Base-by-base conservation (phyloP, 2,888 invertebrate species). In the Julus scanicus region DNA sequence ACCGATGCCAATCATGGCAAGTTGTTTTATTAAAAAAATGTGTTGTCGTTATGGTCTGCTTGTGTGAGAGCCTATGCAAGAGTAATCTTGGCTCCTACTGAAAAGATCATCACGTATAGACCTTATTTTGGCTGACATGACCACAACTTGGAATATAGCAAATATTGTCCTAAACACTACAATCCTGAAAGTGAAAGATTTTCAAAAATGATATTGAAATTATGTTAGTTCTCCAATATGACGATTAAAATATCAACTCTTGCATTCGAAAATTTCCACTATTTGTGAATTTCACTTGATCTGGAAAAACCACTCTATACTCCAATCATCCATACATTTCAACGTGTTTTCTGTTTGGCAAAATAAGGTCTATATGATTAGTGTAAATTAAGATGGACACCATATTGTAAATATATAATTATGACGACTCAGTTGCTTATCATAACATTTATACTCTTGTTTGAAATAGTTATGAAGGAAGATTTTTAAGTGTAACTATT, bases 361-460 rank as follows among this genome's bases (percentile, higher is more conserved):
- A 80, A 13, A 80, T 80, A 37, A 37, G 80, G 80, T 80, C 80
- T 80, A 80, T 80, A 80, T 37, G 80, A 13, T 80, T 80, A 11
- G 20, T 29, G 80, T 29, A 20, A 80, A 71, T 71, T 29, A 44
- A 44, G 44, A 13, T 37, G 80, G 80, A 29, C 80, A 80, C 37
- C 80, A 80, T 80, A 80, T 13, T 80, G 80, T 80, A 80, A 80
- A 80, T 80, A 80, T 80, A 80, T 80, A 80, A 37, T 80, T 80
- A 80, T 80, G 80, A 80, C 37, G 37, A 80, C 80, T 80, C 37
- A 80, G 29, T 80, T 37, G 80, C 80, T 71, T 80, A 80, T 80
- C 80, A 80, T 80, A 37, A 29, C 29, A 13, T 80, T 80, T 80
- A 80, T 80, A 80, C 80, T 80, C 80, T 80, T 80, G 80, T 80